Base-by-base conservation (phyloP, 2,113 vertebrate species). In the Chloebia gouldiae region DNA sequence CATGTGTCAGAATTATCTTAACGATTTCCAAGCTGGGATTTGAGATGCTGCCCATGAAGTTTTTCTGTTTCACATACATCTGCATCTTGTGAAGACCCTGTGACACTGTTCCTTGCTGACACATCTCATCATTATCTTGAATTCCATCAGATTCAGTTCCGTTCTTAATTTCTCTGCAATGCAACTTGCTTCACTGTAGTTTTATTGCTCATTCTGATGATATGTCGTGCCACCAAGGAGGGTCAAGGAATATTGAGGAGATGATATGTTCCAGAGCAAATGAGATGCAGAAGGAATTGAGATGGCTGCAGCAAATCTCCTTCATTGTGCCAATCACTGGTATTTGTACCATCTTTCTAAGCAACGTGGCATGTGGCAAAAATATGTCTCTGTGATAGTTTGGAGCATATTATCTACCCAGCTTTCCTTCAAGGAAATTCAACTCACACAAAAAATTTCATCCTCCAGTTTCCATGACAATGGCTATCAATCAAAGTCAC, bases 191-290 rank as follows among this genome's bases (percentile, higher is more conserved):
- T 96, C 65, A 27, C 78, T 85, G 92, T 68, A 54, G 91, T 95
- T 97, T 97, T 97, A 97, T 97, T 97, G 92, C 91, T 95, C 97
- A 96, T 98, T 97, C 93, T 94, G 90, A 95, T 97, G 96, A 73
- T 96, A 88, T 85, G 89, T 95, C 71, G 39, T 72, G 96, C 93
- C 61, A 83, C 82, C 84, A 68, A 97, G 88, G 92, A 97, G 69
- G 80, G 50, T 91, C 86, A 81, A 95, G 93, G 95, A 97, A 96
- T 96, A 97, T 31, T 94, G 92, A 95, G 88, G 88, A 84, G 87
- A 63, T 88, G 91, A 85, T 35, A 69, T 68, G 86, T 65, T 90
- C 82, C 69, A 88, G 88, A 93, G 68, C 76, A 93, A 96, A 90
- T 90, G 54, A 97, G 71, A 95, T 91, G 71, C 90, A 45, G 44